A percentile compares a stretch with the other conserved stretches of the same genome.
Conservation (phyloP, 2,888 invertebrate species). For the Hypsopygia costalis region DNA sequence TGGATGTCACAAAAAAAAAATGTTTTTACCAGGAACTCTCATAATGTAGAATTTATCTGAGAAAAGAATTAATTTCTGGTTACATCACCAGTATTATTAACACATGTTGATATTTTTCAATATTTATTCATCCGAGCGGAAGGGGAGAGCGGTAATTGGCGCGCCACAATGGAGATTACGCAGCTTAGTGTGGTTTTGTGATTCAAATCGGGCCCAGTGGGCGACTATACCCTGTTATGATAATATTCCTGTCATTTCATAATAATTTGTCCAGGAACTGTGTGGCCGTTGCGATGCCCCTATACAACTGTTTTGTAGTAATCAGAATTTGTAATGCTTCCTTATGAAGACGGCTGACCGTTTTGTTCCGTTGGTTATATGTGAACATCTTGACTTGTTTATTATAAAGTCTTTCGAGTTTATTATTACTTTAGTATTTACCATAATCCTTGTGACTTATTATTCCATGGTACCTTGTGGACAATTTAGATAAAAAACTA, state of each 20-base stretch:
- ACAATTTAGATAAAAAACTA: too few species aligned
- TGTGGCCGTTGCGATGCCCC: conserved; percentile 31
- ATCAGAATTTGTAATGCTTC: conserved; percentile 40
- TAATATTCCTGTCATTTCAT: conserved; percentile 63
- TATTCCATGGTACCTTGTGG: too few species aligned
- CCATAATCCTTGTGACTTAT: too few species aligned
- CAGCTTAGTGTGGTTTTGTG: conserved; percentile 71
- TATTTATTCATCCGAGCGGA: conserved; percentile 75
- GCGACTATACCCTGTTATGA: conserved; percentile 77
- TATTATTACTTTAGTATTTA: too few species aligned
- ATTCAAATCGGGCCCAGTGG: conserved; percentile 68
- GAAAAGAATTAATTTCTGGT: conserved; percentile 28
- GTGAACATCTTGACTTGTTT: background rate
- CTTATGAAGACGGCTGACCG: background rate
- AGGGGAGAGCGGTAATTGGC: conserved; percentile 78
- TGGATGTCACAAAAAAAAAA: too few species aligned
- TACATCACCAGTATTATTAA: conserved; percentile 33
- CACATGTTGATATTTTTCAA: conserved; percentile 45
- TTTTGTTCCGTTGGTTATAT: background rate
- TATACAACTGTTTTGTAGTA: conserved; percentile 24
- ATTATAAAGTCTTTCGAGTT: background rate
- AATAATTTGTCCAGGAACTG: conserved; percentile 55
- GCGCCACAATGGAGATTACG: conserved; percentile 73
- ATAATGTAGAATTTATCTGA: conserved; percentile 17
- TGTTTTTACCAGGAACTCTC: too few species aligned